Evolutionary conservation across 37 sponge, comb jelly and placozoan species (phyloP), one percentile per base, ranked within the genome.

Genomic region (Geodia barretti): DNA sequence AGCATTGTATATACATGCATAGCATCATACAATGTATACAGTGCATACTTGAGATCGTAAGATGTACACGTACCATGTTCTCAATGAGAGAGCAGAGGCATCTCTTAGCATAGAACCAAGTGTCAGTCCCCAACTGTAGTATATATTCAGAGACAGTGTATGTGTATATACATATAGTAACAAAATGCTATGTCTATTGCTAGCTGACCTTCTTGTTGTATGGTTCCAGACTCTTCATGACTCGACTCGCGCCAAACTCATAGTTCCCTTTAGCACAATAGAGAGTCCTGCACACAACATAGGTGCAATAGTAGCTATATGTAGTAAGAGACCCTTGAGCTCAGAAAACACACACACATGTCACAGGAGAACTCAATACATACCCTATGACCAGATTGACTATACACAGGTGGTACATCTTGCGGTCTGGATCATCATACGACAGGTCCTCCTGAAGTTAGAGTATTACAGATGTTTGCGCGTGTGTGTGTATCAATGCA

Each of bases 241-340:
- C 83, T 17, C 99, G 87, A 14, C 88, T 73, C 4, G 96, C 82
- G 24, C 99, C 99, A 87, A 98, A 98, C 76, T 98, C 99, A 85
- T 96, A 98, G 83, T 98, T 98, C 3, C 99, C 99, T 77, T 97
- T 97, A 29, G 97, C 92, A 81, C 97, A 97, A 81, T 97, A 97
- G 36, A 97, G 77, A 41, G 97, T 97, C 2, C 94, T 89, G 33
- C 21, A 76, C 67, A 24, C 63, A 28, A 68, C 60, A 24, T 8
- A 77, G 0, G 73, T 3, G 41, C 19, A 86, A 26, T 14, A 24
- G 31, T 41, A 39, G 19, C 8, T 34, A 71, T 25, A 25, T 66
- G 8, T 66, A 20, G 38, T 29, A 74, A 24, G 11, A 4, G 24
- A 5, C 17, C 30, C 14, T 2, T 8, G 59, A 29, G 29, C 59